These are phyloP conservation scores for Tipula lateralis DNA, from an alignment of 2,888 invertebrate genomes.

Conservation along the genomic window DNA sequence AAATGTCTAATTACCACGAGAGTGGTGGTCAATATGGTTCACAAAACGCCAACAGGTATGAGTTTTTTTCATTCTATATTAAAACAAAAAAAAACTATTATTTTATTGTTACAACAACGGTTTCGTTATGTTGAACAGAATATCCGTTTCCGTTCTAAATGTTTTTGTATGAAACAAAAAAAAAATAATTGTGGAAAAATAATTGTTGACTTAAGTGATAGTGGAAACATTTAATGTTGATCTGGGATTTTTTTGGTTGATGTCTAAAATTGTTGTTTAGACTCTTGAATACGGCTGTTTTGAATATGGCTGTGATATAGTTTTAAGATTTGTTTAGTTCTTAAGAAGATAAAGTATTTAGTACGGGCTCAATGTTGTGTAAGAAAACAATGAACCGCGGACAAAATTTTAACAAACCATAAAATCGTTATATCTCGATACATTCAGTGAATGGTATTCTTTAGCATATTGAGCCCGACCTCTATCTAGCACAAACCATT, in stretches of 20 bases:
- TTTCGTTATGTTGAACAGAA: not conserved
- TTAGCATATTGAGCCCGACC: not conserved
- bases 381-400: not conserved
- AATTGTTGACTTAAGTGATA: not conserved
- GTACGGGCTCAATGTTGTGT: not conserved
- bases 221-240: slow-evolving; percentile 1
- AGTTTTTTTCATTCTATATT: slow-evolving; percentile 27
- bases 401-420: not conserved
- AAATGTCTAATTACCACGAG: not conserved
- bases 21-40: slow-evolving; percentile 27
- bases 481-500: not conserved
- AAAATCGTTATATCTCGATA: not conserved
- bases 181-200: not conserved
- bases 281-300: slow-evolving; percentile 2
- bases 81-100: slow-evolving; percentile 15
- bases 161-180: not conserved
- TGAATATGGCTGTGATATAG: slow-evolving; percentile 9
- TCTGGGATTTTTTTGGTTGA: not conserved
- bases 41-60: slow-evolving; percentile 25
- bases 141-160: not conserved
- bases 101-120: not conserved
- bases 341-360: not conserved
- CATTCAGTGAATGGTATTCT: not conserved
- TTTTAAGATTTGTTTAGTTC: not conserved
- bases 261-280: slow-evolving; percentile 20